Base-by-base conservation (phyloP, 2,888 invertebrate species). In the Eutolmus rufibarbis region DNA sequence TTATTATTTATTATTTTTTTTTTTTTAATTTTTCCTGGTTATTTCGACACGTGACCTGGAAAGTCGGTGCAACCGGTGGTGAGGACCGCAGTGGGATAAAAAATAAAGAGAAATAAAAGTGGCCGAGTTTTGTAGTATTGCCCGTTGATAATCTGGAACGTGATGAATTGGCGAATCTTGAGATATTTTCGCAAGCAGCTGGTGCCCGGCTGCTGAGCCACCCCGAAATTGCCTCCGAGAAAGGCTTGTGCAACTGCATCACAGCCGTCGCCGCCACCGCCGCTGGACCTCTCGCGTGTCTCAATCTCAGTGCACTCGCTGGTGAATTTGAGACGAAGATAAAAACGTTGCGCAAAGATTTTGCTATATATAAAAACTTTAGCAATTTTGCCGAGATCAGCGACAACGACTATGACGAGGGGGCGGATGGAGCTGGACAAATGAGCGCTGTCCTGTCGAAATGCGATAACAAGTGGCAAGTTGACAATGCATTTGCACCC, bases 101-200 rank as follows among this genome's bases (percentile, higher is more conserved):
- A 46, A 46, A 14, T 12, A 43, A 43, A 43, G 12, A 14, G 12
- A 43, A 43, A 46, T 0, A 31, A 76, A 76, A 31, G 37, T 34
- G 37, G 2, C 79, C 51, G 79, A 79, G 34, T 4, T n/a, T 79
- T 79, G 79, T 79, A 31, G 28, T 51, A 51, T 28, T 31, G 43
- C 43, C 28, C 23, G 9, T 31, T 79, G 79, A 79, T 79, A 79
- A 79, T 79, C 79, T 79, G 79, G 79, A 79, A 79, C 79, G 79
- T 79, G 79, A 79, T 79, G 79, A 79, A 79, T 79, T 79, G 79
- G 79, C 79, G 51, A 51, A 79, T 79, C 79, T 79, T 79, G 79
- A 51, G 79, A 79, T 79, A 51, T 79, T 28, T 79, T 51, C 79
- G 51, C 79, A 79, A 79, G 28, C 51, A 51, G 14, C 28, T 51